Conservation (phyloP, 2,888 invertebrate species). For the Athripsodes cinereus region DNA sequence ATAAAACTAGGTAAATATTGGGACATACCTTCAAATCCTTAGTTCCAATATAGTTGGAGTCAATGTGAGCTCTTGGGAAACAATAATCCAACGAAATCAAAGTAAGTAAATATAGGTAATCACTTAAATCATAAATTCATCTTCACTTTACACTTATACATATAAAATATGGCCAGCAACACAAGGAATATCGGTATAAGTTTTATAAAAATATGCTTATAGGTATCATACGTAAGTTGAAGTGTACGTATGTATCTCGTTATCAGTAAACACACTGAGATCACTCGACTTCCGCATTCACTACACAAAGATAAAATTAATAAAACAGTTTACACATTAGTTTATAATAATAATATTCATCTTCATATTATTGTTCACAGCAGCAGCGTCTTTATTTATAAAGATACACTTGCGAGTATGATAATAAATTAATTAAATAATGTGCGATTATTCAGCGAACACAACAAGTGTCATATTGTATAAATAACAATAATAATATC, state of each 20-base stretch:
- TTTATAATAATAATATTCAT: neutral
- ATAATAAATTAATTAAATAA: neutral
- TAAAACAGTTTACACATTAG: neutral
- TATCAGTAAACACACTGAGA: neutral
- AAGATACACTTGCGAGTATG: neutral
- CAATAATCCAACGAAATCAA: neutral
- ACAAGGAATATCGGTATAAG: neutral
- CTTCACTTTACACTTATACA: neutral
- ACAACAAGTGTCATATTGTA: conserved; percentile 29
- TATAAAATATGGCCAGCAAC: neutral
- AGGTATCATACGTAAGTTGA: too few species aligned
- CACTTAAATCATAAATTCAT: neutral
- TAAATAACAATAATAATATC: conserved; percentile 45
- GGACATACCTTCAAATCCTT: too few species aligned
- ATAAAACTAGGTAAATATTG: too few species aligned
- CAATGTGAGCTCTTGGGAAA: neutral
- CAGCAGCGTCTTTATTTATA: neutral
- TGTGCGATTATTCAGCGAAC: neutral
- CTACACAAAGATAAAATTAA: neutral
- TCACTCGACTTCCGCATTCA: neutral
- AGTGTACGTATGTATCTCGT: too few species aligned
- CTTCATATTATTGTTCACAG: neutral
- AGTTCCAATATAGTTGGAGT: too few species aligned
- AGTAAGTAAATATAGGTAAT: too few species aligned
- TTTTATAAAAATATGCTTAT: too few species aligned